Conservation (phyloP, 2,113 vertebrate species). For the Rhinolophus sinicus region DNA sequence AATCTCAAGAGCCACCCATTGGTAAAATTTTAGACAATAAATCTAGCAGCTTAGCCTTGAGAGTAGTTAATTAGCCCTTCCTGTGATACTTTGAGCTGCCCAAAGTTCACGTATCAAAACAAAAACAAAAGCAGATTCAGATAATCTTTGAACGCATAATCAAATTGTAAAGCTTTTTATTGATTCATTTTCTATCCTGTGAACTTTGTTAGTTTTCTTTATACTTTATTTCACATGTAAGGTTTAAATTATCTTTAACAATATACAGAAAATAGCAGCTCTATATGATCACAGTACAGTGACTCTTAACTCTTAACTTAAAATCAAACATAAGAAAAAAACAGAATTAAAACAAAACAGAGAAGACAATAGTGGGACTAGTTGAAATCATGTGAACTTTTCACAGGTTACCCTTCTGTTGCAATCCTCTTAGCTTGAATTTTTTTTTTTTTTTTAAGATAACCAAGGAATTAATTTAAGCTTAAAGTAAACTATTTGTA, state of each 20-base stretch:
- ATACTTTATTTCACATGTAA: not conserved
- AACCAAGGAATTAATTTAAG: not conserved
- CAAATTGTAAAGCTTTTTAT: not conserved
- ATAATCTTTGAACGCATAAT: not conserved
- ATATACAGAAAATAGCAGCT: not conserved
- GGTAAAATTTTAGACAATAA: not conserved
- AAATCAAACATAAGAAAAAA: not conserved
- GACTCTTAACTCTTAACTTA: not conserved
- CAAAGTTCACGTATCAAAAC: not conserved
- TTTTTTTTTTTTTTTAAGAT: not conserved
- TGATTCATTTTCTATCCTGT: not conserved
- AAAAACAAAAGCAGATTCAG: not conserved
- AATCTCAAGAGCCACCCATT: not conserved
- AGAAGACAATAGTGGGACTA: not conserved
- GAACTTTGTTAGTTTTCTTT: not conserved
- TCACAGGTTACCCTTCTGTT: not conserved
- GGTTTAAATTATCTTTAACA: not conserved
- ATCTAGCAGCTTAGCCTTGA: not conserved
- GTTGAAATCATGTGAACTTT: not conserved
- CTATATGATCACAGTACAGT: not conserved
- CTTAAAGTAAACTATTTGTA: not conserved
- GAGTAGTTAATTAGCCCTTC: not conserved
- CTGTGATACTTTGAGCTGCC: not conserved
- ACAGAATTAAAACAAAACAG: not conserved
- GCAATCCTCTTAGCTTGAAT: not conserved